A percentile compares a stretch with the other conserved stretches of the same genome.
These are phyloP conservation scores for Melipona bicolor DNA, from an alignment of 2,888 invertebrate genomes.

Conservation along the genomic window DNA sequence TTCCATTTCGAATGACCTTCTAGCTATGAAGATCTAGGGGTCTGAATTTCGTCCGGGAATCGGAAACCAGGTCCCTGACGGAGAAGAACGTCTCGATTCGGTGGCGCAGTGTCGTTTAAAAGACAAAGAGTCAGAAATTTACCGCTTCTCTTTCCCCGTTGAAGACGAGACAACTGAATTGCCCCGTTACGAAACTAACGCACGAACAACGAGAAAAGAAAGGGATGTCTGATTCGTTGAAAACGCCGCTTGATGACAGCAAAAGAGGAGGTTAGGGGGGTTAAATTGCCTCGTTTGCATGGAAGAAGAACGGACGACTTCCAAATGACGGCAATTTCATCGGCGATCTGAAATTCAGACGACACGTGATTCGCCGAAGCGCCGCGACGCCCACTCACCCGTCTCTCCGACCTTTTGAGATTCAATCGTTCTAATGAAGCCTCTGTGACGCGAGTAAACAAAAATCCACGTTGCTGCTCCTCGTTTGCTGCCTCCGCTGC, in stretches of 20 bases:
- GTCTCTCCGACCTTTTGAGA: slow-evolving; percentile 20
- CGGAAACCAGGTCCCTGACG: background rate
- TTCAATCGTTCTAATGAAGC: slow-evolving; percentile 29
- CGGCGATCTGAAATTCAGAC: slow-evolving; percentile 19
- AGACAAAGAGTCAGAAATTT: slow-evolving; percentile 49
- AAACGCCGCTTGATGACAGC: background rate
- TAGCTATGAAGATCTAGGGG: too few species aligned
- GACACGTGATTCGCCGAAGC: slow-evolving; percentile 4
- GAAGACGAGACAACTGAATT: too few species aligned
- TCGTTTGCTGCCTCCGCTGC: background rate
- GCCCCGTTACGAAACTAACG: background rate
- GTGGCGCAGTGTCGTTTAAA: slow-evolving; percentile 20
- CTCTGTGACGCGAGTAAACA: slow-evolving; percentile 24
- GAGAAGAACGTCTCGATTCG: slow-evolving; percentile 27
- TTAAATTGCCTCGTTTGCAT: slow-evolving; percentile 25
- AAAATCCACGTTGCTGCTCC: slow-evolving; percentile 1
- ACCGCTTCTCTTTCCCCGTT: slow-evolving; percentile 64
- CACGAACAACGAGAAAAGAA: background rate
- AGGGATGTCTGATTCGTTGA: background rate
- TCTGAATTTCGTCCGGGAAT: background rate
- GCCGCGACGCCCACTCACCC: background rate
- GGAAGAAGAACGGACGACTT: background rate
- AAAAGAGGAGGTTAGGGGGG: background rate
- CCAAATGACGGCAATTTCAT: slow-evolving; percentile 25
- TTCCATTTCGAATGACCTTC: background rate